Base-by-base conservation (phyloP, 2,113 vertebrate genomes). In the Sprattus sprattus region DNA sequence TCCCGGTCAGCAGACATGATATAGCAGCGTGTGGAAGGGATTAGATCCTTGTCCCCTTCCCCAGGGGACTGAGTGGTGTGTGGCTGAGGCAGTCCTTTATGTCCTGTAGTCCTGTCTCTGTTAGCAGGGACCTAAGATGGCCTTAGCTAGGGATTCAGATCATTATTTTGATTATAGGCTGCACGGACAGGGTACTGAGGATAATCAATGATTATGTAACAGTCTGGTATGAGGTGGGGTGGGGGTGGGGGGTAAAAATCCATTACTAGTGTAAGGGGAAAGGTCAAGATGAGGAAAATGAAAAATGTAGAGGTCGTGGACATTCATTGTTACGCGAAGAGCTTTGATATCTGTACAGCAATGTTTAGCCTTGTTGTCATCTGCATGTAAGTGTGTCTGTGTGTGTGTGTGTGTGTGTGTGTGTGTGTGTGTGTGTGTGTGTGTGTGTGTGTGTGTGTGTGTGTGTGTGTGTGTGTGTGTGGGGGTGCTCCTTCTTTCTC, bases 141-240 rank as follows among this genome's bases (percentile, higher is more conserved):
- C 54, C 54, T 60, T 60, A 60, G 54, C 18, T 20, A 54, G 13
- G 22, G 64, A 25, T 25, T 28, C 64, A 11, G n/a, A 67, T 67
- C 25, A 28, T 67, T 67, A 10, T 28, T 67, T 67, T 67, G 25
- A 28, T 28, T 28, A 28, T 67, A 10, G 22, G 64, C 10, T 78
- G 71, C 16, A n/a, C 28, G 11, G 71, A 16, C 13, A 32, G 13
- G 71, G 25, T 32, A 44, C 28, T 13, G 71, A 81, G 84, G 83
- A 87, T 85, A 86, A 89, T 86, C 87, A 50, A 85, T 91, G 49
- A 86, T 86, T 85, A 85, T 86, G 9, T 47, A 87, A 86, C 85
- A 84, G 82, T 78, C 71, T 78, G 71, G 71, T 4, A 67, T 67
- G 64, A 28, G 5, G 4, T 6, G 57, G 25, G 22, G 25, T 67